Evolutionary conservation across 2,113 vertebrate genomes (phyloP).

Genomic region (Noturus placidus): DNA sequence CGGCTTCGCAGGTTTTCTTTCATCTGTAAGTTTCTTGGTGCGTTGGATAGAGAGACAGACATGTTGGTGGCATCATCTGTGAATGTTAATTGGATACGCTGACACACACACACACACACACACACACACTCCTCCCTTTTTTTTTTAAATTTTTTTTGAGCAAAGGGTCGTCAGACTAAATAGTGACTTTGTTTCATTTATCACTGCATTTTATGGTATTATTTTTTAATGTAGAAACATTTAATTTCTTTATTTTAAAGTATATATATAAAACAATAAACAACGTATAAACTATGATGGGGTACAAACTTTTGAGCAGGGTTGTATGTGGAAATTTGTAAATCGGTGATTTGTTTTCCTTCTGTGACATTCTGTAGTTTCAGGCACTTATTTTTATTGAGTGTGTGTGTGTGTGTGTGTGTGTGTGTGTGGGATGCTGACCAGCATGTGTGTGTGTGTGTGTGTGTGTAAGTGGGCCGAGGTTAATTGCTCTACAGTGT

Average conservation of each 20-base stretch:
- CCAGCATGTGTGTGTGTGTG: no score
- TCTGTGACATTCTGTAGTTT: background rate
- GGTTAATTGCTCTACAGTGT: constrained; percentile 42
- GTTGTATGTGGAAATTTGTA: background rate
- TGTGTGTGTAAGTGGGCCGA: background rate
- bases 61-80: background rate
- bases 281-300: background rate
- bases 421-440: background rate
- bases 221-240: no score
- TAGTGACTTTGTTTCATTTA: no score
- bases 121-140: no score
- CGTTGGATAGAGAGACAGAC: background rate
- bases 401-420: background rate
- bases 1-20: background rate
- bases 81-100: background rate
- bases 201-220: no score
- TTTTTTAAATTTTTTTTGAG: no score
- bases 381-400: background rate
- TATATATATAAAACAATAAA: background rate
- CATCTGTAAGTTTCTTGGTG: background rate
- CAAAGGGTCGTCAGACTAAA: no score
- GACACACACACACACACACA: background rate
- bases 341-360: background rate
- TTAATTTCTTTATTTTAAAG: no score
- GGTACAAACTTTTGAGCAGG: background rate